Percentiles rank a stretch among this genome's conserved stretches.
These are phyloP conservation scores for Falco columbarius DNA, from an alignment of 2,797 vertebrate species.

Conservation along the genomic window DNA sequence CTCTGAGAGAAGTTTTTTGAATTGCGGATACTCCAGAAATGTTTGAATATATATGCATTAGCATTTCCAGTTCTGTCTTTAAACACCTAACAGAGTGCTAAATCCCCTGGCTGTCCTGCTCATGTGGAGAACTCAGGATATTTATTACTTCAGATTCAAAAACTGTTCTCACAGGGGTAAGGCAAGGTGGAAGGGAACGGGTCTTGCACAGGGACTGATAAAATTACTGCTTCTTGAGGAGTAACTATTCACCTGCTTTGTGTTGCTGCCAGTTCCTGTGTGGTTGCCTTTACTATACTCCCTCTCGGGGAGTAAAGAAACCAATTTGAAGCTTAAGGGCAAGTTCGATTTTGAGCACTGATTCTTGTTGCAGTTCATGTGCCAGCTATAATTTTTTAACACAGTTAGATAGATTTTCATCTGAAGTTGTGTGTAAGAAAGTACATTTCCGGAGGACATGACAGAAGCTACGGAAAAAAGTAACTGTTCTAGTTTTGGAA, in stretches of 20 bases:
- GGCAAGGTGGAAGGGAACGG: not conserved
- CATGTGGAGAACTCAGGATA: not conserved
- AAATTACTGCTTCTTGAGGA: not conserved
- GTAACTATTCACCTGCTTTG: not conserved
- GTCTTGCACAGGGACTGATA: not conserved
- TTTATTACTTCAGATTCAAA: not conserved
- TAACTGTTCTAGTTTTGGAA: not conserved
- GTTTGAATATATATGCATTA: not conserved
- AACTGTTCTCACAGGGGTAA: not conserved
- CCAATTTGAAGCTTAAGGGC: not conserved
- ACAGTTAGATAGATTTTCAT: not conserved
- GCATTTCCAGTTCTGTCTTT: not conserved
- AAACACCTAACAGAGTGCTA: not conserved
- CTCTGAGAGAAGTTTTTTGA: not conserved
- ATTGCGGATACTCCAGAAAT: not conserved
- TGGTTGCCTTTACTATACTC: not conserved
- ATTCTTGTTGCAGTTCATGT: not conserved
- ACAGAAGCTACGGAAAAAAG: not conserved
- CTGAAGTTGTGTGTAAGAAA: not conserved
- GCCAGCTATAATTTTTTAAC: not conserved
- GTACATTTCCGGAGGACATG: not conserved
- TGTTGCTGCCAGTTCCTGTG: not conserved
- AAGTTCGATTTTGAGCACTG: not conserved
- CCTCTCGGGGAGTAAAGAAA: not conserved
- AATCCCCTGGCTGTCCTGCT: not conserved